A percentile compares a stretch with the other conserved stretches of the same genome.
phyloP scores from a whole-genome alignment of 2,113 vertebrate species.

The Anoura caudifer region DNA sequence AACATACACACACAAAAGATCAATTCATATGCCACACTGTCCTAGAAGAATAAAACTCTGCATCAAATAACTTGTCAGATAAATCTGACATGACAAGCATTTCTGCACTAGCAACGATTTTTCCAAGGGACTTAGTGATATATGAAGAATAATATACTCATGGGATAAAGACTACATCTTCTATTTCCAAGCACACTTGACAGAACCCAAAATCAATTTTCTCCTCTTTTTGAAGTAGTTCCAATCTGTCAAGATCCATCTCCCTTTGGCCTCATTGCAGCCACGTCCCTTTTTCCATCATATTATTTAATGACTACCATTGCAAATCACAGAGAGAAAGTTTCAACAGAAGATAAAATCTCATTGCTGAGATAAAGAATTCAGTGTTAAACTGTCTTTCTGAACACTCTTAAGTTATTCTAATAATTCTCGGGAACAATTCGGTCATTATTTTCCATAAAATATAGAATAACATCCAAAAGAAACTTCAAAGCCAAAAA shows the following conservation, averaged over 20 bases:
- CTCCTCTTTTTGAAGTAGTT: conserved; percentile 47
- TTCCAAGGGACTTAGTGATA: conserved; percentile 30
- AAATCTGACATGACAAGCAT: conserved; percentile 57
- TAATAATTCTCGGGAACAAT: neutral
- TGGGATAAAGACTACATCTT: conserved; percentile 2
- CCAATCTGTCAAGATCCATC: conserved; percentile 52
- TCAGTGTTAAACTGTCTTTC: neutral
- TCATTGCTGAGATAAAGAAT: neutral
- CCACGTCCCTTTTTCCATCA: conserved; percentile 24
- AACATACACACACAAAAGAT: neutral
- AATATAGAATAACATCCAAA: conserved; percentile 22
- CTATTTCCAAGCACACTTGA: conserved; percentile 59
- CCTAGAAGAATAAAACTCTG: conserved; percentile 43
- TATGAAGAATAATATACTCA: conserved; percentile 37
- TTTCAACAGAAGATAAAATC: conserved; percentile 21
- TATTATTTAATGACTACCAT: conserved; percentile 52
- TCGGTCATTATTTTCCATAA: neutral
- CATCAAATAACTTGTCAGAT: conserved; percentile 49
- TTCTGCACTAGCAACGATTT: conserved; percentile 33
- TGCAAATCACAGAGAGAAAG: conserved; percentile 46
- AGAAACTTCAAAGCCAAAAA: conserved; percentile 37
- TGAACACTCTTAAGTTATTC: conserved; percentile 4
- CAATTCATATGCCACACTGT: neutral
- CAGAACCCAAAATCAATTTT: conserved; percentile 70
- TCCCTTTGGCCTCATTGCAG: conserved; percentile 25